Conservation (phyloP, 1,140 invertebrate species). For the Drosophila orosa region DNA sequence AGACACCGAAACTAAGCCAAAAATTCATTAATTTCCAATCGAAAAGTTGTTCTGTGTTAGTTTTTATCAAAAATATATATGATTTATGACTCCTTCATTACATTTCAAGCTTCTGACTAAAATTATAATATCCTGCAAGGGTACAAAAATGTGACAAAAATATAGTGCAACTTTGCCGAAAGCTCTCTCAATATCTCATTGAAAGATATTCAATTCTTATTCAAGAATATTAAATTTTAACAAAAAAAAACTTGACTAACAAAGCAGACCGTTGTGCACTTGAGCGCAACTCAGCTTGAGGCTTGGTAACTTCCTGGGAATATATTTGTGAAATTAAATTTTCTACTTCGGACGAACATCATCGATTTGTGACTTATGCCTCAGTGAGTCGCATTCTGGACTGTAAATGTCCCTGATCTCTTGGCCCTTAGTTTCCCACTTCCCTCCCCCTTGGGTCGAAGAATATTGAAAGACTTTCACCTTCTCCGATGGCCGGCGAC, state of each 20-base stretch:
- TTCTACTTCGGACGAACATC: slow-evolving; percentile 4
- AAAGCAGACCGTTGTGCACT: background rate
- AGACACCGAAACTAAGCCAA: too few species aligned
- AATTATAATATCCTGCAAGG: too few species aligned
- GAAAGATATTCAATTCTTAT: background rate
- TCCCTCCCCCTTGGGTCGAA: slow-evolving; percentile 2
- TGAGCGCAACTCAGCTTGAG: slow-evolving; percentile 3
- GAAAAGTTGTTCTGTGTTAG: too few species aligned
- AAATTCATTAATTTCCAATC: too few species aligned
- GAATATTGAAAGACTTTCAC: slow-evolving; percentile 70
- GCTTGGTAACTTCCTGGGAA: background rate
- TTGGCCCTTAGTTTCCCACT: slow-evolving; percentile 1
- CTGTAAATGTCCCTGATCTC: slow-evolving; percentile 18
- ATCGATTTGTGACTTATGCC: slow-evolving; percentile 21
- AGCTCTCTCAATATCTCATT: background rate
- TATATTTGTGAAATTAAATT: slow-evolving; percentile 22
- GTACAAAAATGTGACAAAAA: background rate
- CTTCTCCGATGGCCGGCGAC: slow-evolving; percentile 39
- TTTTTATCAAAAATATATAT: too few species aligned
- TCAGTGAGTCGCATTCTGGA: background rate
- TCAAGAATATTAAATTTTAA: background rate
- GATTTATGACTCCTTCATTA: too few species aligned
- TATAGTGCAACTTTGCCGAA: background rate
- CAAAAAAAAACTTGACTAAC: too few species aligned
- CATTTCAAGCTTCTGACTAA: too few species aligned